phyloP scores from a whole-genome alignment of 2,113 vertebrate genomes.

The Galemys pyrenaicus region DNA sequence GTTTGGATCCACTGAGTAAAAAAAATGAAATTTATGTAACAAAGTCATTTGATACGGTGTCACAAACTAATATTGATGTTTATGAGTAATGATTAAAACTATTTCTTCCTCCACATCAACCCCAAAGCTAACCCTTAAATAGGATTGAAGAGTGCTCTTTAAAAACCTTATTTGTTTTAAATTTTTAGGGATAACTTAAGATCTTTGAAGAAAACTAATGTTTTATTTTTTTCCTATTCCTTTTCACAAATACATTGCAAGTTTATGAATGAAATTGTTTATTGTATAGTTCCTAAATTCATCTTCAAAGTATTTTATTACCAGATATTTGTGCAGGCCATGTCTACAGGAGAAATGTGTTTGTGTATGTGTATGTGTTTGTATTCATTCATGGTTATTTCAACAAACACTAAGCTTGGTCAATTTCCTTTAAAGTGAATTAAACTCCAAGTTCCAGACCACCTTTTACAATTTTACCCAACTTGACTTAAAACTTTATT shows the following conservation, averaged over 20 bases:
- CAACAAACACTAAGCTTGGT: not conserved
- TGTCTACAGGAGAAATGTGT: not conserved
- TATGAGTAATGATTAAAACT: constrained; percentile 61
- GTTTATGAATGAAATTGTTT: not conserved
- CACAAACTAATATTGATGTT: constrained; percentile 65
- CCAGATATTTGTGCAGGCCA: not conserved
- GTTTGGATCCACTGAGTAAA: constrained; percentile 42
- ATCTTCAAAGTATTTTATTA: constrained; percentile 33
- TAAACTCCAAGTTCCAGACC: not conserved
- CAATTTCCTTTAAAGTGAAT: constrained; percentile 26
- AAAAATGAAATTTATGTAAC: not conserved
- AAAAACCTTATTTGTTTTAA: constrained; percentile 57
- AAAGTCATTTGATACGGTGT: constrained; percentile 14
- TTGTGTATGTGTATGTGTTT: not conserved
- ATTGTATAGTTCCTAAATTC: constrained; percentile 64
- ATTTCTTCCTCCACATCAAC: constrained; percentile 24
- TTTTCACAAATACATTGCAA: constrained; percentile 11
- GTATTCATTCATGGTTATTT: constrained; percentile 22
- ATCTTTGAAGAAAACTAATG: constrained; percentile 55
- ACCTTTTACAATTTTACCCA: not conserved
- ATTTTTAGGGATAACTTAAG: constrained; percentile 54
- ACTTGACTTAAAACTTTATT: constrained; percentile 6
- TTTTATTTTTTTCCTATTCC: not conserved
- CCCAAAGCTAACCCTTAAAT: not conserved
- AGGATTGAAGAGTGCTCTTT: not conserved